These are phyloP conservation scores for Dipus sagitta DNA, from an alignment of 2,797 vertebrate species.

Conservation along the genomic window DNA sequence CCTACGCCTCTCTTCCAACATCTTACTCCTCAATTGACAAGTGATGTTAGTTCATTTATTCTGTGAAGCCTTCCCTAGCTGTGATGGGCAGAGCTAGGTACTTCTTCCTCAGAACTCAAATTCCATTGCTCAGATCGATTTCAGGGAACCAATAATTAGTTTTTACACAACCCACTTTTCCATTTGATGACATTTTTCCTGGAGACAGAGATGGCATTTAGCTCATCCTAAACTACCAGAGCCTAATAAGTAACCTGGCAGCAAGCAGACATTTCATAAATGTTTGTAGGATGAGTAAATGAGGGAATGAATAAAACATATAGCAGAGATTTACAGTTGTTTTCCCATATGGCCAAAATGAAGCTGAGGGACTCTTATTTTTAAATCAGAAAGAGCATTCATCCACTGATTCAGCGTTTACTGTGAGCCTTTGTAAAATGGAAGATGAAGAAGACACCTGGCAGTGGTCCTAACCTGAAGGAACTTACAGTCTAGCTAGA, in stretches of 20 bases:
- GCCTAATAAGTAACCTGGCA: background rate
- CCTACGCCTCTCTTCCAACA: background rate
- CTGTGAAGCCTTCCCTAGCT: background rate
- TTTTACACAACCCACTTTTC: background rate
- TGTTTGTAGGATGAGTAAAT: background rate
- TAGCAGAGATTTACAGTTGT: slow-evolving; percentile 5
- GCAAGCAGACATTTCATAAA: background rate
- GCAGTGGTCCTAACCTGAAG: background rate
- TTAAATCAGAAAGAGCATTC: slow-evolving; percentile 44
- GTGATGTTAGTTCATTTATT: background rate
- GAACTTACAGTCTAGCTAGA: background rate
- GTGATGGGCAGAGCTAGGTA: background rate
- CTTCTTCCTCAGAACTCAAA: background rate
- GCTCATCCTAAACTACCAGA: background rate
- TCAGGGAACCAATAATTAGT: background rate
- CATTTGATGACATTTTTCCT: slow-evolving; percentile 1
- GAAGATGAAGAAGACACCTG: background rate
- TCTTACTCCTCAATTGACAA: background rate
- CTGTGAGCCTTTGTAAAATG: background rate
- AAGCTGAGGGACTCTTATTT: slow-evolving; percentile 20
- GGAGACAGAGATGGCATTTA: background rate
- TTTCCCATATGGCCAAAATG: slow-evolving; percentile 32
- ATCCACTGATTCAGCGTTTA: slow-evolving; percentile 9
- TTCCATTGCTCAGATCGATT: background rate
- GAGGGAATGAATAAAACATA: slow-evolving; percentile 22